Conservation (phyloP, 1,140 invertebrate genomes). For the Lordiphosa clarofinis region DNA sequence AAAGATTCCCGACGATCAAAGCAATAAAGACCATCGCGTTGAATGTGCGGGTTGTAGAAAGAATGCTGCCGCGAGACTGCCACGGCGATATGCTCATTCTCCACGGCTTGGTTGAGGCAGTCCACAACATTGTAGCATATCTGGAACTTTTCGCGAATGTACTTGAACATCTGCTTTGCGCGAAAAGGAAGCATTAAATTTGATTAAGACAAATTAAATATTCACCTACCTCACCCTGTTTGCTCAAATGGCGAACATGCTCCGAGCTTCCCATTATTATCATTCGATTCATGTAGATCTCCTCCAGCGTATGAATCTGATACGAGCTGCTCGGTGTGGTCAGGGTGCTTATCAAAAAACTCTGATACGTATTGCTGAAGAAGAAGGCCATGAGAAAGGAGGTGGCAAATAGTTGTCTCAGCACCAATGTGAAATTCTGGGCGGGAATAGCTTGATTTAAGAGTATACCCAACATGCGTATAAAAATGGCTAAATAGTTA, state of each 20-base stretch:
- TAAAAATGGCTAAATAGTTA: conserved; percentile 41
- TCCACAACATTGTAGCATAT: conserved; percentile 74
- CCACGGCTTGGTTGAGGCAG: conserved; percentile 59
- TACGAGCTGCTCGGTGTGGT: conserved; percentile 57
- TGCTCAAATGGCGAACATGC: conserved; percentile 63
- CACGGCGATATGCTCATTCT: conserved; percentile 56
- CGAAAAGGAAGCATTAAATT: background rate
- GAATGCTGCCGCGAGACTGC: conserved; percentile 70
- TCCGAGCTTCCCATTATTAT: conserved; percentile 66
- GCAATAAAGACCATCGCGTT: conserved; percentile 54
- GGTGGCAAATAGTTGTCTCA: conserved; percentile 37
- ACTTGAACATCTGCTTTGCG: conserved; percentile 56
- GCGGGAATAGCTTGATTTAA: conserved; percentile 50
- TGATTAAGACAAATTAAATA: background rate
- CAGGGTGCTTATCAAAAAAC: conserved; percentile 70
- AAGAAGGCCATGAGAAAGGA: conserved; percentile 61
- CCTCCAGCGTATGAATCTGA: conserved; percentile 53
- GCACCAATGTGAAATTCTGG: conserved; percentile 18
- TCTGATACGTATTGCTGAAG: conserved; percentile 71
- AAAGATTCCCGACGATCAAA: conserved; percentile 69
- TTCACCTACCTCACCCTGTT: conserved; percentile 61
- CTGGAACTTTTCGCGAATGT: conserved; percentile 70
- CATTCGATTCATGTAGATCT: conserved; percentile 67
- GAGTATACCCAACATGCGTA: conserved; percentile 52
- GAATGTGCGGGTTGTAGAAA: conserved; percentile 66